Conservation (phyloP, 2,888 invertebrate genomes). For the Drosophila trichaetosa region DNA sequence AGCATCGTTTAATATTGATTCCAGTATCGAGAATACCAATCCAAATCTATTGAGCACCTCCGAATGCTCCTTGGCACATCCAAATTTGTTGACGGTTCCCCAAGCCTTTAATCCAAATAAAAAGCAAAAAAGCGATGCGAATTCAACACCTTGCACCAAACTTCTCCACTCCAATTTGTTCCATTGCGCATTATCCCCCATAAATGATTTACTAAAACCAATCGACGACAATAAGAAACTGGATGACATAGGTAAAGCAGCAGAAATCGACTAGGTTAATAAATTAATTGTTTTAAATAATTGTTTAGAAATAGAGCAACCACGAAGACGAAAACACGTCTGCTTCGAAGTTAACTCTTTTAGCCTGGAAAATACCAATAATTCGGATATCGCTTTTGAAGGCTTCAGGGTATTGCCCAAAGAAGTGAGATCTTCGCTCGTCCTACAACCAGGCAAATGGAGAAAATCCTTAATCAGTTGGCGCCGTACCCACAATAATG, state of each 20-base stretch:
- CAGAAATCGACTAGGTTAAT: constrained; percentile 17
- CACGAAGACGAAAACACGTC: constrained; percentile 31
- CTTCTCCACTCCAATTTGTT: constrained; percentile 58
- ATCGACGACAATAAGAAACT: not conserved
- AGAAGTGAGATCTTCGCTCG: constrained; percentile 70
- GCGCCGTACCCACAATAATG: constrained; percentile 83
- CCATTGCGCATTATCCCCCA: constrained; percentile 79
- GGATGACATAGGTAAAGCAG: constrained; percentile 15
- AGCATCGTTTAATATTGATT: constrained; percentile 80
- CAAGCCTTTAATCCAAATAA: not conserved
- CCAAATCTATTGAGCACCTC: constrained; percentile 18
- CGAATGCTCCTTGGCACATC: constrained; percentile 11
- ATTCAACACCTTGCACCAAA: constrained; percentile 76
- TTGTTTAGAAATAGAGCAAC: constrained; percentile 1
- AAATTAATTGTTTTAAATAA: not conserved
- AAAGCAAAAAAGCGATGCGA: constrained; percentile 24
- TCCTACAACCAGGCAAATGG: constrained; percentile 89
- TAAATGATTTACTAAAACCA: constrained; percentile 46
- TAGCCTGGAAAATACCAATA: not conserved
- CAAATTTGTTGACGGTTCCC: not conserved
- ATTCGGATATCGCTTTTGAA: not conserved
- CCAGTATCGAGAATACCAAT: constrained; percentile 79
- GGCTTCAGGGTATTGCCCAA: not conserved
- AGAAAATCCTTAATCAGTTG: constrained; percentile 88
- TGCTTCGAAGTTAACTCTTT: constrained; percentile 28